Evolutionary conservation across 2,888 invertebrate species (phyloP).

Genomic region (Monopis laevigella): DNA sequence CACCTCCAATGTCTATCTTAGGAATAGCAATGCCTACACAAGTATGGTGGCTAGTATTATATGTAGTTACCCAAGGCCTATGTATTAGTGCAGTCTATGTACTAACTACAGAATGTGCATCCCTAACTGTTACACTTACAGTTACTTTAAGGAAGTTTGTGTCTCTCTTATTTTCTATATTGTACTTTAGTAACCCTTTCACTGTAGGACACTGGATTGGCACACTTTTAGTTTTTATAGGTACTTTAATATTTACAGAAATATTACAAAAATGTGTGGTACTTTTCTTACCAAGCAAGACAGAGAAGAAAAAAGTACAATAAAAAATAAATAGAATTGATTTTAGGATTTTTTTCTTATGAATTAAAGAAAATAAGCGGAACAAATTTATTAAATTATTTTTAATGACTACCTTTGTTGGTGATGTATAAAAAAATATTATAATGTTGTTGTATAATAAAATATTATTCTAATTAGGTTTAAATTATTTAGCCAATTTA

Average conservation of each 20-base stretch:
- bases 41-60: constrained; percentile 80
- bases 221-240: constrained; percentile 88
- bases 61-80: constrained; percentile 87
- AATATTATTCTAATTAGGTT: too few relatives aligned
- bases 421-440: too few relatives aligned
- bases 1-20: constrained; percentile 70
- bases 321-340: constrained; percentile 14
- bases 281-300: constrained; percentile 33
- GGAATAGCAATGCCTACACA: constrained; percentile 75
- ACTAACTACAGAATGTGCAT: constrained; percentile 92
- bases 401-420: too few relatives aligned
- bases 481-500: too few relatives aligned
- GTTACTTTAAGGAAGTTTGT: constrained; percentile 96
- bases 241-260: constrained; percentile 93
- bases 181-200: constrained; percentile 95
- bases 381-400: not conserved
- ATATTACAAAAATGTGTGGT: constrained; percentile 63
- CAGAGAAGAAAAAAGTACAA: constrained; percentile 39
- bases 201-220: constrained; percentile 92
- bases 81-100: constrained; percentile 96
- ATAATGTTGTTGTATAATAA: too few relatives aligned
- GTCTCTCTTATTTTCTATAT: constrained; percentile 93
- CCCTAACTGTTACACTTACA: constrained; percentile 94
- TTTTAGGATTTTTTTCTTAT: not conserved
- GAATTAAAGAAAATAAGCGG: not conserved